These are phyloP conservation scores for Rynchops niger DNA, from an alignment of 2,113 vertebrate genomes.

Conservation along the genomic window DNA sequence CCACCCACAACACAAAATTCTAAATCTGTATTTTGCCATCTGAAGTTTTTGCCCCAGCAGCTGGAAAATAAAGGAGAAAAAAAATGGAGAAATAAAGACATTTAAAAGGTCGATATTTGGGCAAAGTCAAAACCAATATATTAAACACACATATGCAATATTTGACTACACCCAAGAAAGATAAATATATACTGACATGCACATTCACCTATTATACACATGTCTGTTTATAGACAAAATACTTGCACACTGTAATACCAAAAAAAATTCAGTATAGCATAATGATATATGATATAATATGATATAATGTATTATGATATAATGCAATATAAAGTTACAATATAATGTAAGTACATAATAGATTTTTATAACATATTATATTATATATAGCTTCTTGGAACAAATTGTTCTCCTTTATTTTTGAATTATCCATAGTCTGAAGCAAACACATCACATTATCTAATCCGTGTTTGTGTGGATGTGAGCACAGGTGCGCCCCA, in stretches of 20 bases:
- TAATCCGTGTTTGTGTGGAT: slow-evolving; percentile 55
- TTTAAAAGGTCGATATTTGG: not conserved
- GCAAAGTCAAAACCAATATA: not conserved
- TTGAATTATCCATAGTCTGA: slow-evolving; percentile 43
- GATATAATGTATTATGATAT: not conserved
- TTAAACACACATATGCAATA: not conserved
- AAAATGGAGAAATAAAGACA: not conserved
- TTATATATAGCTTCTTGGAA: slow-evolving; percentile 16
- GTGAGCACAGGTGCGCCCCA: slow-evolving; percentile 49
- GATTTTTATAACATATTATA: not conserved
- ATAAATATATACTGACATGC: not conserved
- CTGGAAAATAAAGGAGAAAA: not conserved
- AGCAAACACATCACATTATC: slow-evolving; percentile 24
- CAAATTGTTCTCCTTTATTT: slow-evolving; percentile 60
- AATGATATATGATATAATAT: not conserved
- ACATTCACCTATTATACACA: not conserved
- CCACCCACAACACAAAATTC: not conserved
- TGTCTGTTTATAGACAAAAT: not conserved
- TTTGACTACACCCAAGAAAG: not conserved
- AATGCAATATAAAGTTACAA: not conserved
- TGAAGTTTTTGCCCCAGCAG: not conserved
- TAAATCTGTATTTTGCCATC: not conserved
- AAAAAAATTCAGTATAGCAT: not conserved
- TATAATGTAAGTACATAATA: not conserved
- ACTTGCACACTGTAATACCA: not conserved